A percentile compares a stretch with the other conserved stretches of the same genome.
Conservation (phyloP, 2,113 vertebrate genomes). For the Ramphastos sulfuratus region DNA sequence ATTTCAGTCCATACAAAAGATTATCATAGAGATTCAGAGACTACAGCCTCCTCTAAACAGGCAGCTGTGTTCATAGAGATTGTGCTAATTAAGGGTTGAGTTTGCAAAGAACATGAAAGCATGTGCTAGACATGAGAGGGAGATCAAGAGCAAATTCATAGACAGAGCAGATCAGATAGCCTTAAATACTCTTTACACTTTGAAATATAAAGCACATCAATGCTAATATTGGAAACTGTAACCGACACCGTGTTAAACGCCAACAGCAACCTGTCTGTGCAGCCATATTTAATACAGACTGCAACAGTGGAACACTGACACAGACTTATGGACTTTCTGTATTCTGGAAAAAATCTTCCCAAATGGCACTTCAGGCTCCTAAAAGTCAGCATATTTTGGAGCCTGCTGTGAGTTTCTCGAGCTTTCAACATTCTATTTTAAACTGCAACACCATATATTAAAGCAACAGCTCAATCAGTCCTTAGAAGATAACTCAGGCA, state of each 20-base stretch:
- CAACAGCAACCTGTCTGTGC: not conserved
- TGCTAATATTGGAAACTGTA: constrained; percentile 18
- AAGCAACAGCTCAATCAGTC: not conserved
- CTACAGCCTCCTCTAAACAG: not conserved
- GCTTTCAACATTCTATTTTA: not conserved
- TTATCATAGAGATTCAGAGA: not conserved
- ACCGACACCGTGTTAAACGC: constrained; percentile 26
- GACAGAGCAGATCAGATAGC: constrained; percentile 9
- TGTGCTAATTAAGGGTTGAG: constrained; percentile 59
- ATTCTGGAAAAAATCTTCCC: constrained; percentile 1
- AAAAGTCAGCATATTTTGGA: not conserved
- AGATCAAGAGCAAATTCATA: constrained; percentile 52
- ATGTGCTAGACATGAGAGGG: constrained; percentile 54
- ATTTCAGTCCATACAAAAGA: not conserved
- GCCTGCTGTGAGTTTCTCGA: not conserved
- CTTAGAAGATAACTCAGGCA: not conserved
- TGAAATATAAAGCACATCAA: constrained; percentile 19
- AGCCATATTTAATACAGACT: not conserved
- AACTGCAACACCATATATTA: not conserved
- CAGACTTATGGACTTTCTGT: not conserved
- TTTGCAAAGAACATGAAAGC: constrained; percentile 52
- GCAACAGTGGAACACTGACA: not conserved
- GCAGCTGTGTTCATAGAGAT: constrained; percentile 30
- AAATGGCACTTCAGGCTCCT: not conserved
- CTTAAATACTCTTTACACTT: constrained; percentile 54